These are phyloP conservation scores for Acanthosepion lycidas DNA, from an alignment of 2,888 invertebrate species.

Conservation along the genomic window DNA sequence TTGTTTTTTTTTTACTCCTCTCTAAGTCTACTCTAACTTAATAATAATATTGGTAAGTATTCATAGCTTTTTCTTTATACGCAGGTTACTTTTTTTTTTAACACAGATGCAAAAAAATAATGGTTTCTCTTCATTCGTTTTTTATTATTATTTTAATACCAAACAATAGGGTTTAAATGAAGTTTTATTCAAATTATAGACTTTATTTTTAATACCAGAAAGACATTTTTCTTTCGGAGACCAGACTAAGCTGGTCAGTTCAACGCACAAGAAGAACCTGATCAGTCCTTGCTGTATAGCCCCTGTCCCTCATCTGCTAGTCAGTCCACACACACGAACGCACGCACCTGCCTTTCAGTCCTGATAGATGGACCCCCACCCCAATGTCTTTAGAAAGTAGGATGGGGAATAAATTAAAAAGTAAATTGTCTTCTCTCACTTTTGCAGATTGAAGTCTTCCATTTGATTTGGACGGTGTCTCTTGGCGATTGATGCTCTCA, in stretches of 20 bases:
- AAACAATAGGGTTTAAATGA: neutral
- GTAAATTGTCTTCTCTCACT: slow-evolving; percentile 21
- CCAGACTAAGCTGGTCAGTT: neutral
- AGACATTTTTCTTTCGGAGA: neutral
- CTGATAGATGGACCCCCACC: neutral
- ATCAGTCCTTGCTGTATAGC: neutral
- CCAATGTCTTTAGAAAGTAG: neutral
- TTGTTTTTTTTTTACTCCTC: too few species aligned
- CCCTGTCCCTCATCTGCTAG: neutral
- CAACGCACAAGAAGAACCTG: neutral
- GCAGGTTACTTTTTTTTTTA: too few species aligned
- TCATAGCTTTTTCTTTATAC: too few species aligned
- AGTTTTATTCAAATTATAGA: neutral
- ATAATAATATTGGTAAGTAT: too few species aligned
- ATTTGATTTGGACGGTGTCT: neutral
- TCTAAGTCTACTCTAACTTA: too few species aligned
- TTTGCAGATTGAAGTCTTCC: neutral
- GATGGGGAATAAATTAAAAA: neutral
- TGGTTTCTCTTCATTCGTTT: too few species aligned
- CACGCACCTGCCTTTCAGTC: neutral
- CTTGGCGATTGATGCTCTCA: neutral
- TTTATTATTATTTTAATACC: neutral
- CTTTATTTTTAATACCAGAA: neutral
- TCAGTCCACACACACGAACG: neutral
- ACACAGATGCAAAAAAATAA: too few species aligned